Base-by-base conservation (phyloP, 2,888 invertebrate species). In the Cancer borealis region DNA sequence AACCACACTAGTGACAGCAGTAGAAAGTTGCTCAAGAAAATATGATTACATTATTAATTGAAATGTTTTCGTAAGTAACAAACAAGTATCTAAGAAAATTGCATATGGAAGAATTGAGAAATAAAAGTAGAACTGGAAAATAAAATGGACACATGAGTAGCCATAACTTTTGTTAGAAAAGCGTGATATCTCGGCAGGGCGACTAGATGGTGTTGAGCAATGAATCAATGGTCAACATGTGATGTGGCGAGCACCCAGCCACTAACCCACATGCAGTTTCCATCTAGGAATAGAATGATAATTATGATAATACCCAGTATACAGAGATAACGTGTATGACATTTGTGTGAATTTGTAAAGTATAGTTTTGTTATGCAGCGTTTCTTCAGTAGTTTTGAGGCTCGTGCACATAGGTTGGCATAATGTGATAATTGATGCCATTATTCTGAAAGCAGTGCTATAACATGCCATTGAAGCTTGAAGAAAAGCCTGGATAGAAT, bases 381-480 rank as follows among this genome's bases (percentile, higher is more conserved):
- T 30, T 30, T 30, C 14, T 39, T 79, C 30, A 12, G 30, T 30
- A 30, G 73, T 73, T 54, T 30, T 30, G 14, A 39, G 84, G 30
- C 84, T 84, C 39, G n/a, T 21, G 26, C 73, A 73, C 84, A 39
- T 39, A 14, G 39, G 14, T 73, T 26, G 26, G 26, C 8, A n/a
- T 30, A 84, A 39, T 84, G 17, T 84, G 17, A 39, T 39, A 39
- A 39, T 66, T 66, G 66, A 66, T 84, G 73, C 73, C 73, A 79
- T 84, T 39, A 12, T 17, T 84, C 14, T 84, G n/a, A 84, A 84
- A 39, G 39, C 73, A 26, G 73, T 73, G 73, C 73, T 73, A 73
- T 73, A 73, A 26, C 73, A 73, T 73, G 21, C 60, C 60, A 73
- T 39, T 84, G 84, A 84, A n/a, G 39, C 84, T 39, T 84, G 84